Base-by-base conservation (phyloP, 2,797 vertebrate species). In the Dermochelys coriacea region DNA sequence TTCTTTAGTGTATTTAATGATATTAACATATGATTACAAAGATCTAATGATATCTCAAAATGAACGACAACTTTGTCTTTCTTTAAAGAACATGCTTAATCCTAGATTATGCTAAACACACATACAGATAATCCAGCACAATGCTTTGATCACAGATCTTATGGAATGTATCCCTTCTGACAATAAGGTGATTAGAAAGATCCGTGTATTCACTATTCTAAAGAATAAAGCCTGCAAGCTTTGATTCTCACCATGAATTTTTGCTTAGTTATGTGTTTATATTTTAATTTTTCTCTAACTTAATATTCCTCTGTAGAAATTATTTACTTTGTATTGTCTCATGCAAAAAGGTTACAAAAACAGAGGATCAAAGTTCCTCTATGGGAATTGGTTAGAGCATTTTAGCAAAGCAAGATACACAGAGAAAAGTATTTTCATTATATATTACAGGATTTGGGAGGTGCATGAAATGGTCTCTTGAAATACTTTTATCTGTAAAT, bases 71-170 rank as follows among this genome's bases (percentile, higher is more conserved):
- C 78, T 88, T 37, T 41, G 95, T 91, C 34, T 92, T 92, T 68
- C 82, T 74, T 91, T 91, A 91, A 80, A 94, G 68, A 91, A 71
- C 29, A 49, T 84, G 89, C 61, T 80, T 92, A 94, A 91, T 29
- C 85, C 71, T 91, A 88, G 64, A 6, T 85, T 95, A 88, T 71
- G 55, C 45, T 92, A 84, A 93, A 87, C 81, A 87, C 74, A 93
- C 59, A 85, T 64, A 9, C 50, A 94, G 82, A 25, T 80, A 95
- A n/a, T 88, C 77, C 52, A 91, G 82, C 51, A 29, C 10, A 91
- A 80, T 80, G 81, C 94, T 97, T 97, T 97, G 93, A 97, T 97
- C 95, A 91, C 23, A 88, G 88, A 92, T 94, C 7, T 83, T 82
- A 93, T 0, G 80, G 83, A 86, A 91, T 88, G 93, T 93, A 97